Percentiles rank a stretch among this genome's conserved stretches.
phyloP scores from a whole-genome alignment of 2,888 invertebrate genomes.

The Cremastinae sp. region DNA sequence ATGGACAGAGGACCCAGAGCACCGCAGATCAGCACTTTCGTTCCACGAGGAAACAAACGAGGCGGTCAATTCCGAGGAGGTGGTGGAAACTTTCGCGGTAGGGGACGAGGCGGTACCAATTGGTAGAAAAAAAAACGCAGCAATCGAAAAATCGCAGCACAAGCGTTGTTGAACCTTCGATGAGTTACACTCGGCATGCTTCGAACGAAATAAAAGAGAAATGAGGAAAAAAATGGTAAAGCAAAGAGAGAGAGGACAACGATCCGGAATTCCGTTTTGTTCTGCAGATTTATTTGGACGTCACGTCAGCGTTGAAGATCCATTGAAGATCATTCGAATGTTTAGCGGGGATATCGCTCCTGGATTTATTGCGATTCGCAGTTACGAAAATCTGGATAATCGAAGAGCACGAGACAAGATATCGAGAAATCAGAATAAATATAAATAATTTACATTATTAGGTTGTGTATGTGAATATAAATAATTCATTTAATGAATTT shows the following conservation, averaged over 20 bases:
- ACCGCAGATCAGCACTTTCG: constrained; percentile 68
- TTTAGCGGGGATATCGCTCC: too few species aligned
- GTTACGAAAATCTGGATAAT: neutral
- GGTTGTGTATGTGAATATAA: neutral
- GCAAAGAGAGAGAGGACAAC: too few species aligned
- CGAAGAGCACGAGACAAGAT: neutral
- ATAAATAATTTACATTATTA: neutral
- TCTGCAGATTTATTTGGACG: too few species aligned
- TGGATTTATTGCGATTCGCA: neutral
- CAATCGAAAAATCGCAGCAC: constrained; percentile 77
- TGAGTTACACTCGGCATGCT: constrained; percentile 2
- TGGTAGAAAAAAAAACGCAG: constrained; percentile 74
- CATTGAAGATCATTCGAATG: too few species aligned
- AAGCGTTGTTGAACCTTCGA: neutral
- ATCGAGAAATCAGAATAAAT: constrained; percentile 2
- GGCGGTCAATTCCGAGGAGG: constrained; percentile 77
- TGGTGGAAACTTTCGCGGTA: constrained; percentile 70
- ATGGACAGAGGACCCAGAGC: constrained; percentile 77
- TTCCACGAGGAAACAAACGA: constrained; percentile 74
- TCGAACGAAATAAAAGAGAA: too few species aligned
- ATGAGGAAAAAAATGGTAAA: too few species aligned
- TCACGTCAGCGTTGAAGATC: too few species aligned
- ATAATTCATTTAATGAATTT: neutral
- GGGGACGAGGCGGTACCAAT: constrained; percentile 71
- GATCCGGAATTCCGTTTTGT: too few species aligned